Base-by-base conservation (phyloP, 2,888 invertebrate genomes). In the Caradrina clavipalpis region DNA sequence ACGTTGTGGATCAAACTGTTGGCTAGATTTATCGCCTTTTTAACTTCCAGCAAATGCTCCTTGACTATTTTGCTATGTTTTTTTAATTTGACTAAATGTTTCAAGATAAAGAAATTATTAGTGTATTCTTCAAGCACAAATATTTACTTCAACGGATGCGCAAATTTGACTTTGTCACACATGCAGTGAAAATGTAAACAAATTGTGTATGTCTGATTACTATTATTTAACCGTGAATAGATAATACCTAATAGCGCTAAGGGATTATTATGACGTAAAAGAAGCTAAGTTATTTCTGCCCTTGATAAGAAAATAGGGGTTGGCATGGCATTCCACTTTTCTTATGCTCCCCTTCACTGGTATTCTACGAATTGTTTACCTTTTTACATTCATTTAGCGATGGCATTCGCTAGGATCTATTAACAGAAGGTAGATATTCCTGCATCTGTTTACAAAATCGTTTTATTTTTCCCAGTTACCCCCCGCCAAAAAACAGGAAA, bases 361-460 rank as follows among this genome's bases (percentile, higher is more conserved):
- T 57, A 39, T 78, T 72, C 73, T 63, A 13, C 56, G 21, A 58
- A 73, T 78, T 78, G 49, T 26, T 55, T 42, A 58, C 51, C 63
- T 57, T 55, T 59, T 70, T 71, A 19, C 71, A n/a, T 50, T 35
- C 45, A 35, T 35, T 70, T 57, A 15, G 35, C 21, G 55, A 49
- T 45, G 59, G 55, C 22, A 56, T 65, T 49, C 19, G 10, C 47
- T 26, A 15, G 45, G 49, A 64, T 42, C 50, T 56, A 64, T 57
- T 47, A 73, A 47, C 8, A 51, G 31, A 17, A 13, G 65, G 10
- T 39, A 17, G 39, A 39, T 17, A 35, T 42, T 19, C 51, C 22
- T 58, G 31, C 39, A 59, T 49, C 39, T 55, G 22, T 72, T 55
- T 31, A 59, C 6, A 42, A 61, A 47, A 45, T 54, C 53, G 67